Evolutionary conservation across 1,140 invertebrate genomes (phyloP).

Genomic region (Delia radicum): DNA sequence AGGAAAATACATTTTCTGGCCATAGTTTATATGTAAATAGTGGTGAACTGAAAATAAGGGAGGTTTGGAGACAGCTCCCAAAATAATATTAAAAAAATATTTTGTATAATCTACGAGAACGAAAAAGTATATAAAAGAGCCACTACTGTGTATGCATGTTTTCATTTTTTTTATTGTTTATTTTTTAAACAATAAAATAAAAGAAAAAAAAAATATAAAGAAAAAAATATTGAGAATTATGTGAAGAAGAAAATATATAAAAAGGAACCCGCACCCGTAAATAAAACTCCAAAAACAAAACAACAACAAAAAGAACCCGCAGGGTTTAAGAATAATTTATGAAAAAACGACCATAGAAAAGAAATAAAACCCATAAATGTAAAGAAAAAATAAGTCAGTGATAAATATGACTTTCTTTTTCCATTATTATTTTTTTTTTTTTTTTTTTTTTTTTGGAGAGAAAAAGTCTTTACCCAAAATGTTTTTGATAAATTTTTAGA

Average conservation of each 20-base stretch:
- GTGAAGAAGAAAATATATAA: not conserved
- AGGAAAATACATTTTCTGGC: not conserved
- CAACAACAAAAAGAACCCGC: not conserved
- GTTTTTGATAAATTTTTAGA: too few species aligned
- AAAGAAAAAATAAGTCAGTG: conserved; percentile 5
- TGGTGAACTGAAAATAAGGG: conserved; percentile 5
- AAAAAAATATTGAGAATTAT: not conserved
- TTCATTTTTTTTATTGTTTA: conserved; percentile 12
- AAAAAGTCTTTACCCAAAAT: too few species aligned
- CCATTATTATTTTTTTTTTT: not conserved
- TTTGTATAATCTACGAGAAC: too few species aligned
- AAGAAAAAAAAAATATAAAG: not conserved
- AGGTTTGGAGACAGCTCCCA: conserved; percentile 13
- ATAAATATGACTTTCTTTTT: not conserved
- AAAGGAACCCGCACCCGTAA: conserved; percentile 2
- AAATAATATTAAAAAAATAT: not conserved
- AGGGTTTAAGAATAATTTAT: conserved; percentile 16
- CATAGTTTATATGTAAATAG: not conserved
- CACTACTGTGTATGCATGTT: not conserved
- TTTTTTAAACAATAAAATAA: conserved; percentile 11
- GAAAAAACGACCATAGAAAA: not conserved
- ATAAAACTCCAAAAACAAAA: not conserved
- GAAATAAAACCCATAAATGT: not conserved
- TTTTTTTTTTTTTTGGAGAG: not conserved
- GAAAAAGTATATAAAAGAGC: too few species aligned